phyloP scores from a whole-genome alignment of 2,888 invertebrate species.

The Smittia sp. region DNA sequence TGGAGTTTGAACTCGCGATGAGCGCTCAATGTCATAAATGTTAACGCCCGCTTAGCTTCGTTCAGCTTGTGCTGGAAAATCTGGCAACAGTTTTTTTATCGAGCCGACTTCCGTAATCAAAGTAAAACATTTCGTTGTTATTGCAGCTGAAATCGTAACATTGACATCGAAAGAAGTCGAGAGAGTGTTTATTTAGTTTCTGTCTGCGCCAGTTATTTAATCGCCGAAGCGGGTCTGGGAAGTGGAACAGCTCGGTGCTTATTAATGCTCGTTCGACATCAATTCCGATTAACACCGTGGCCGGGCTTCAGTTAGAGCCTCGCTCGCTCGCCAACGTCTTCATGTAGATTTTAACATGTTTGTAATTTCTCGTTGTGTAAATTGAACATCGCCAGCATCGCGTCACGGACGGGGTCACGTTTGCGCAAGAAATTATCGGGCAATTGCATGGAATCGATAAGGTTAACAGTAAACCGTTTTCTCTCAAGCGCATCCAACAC shows the following conservation, averaged over 20 bases:
- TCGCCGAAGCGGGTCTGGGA: background rate
- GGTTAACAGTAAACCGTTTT: background rate
- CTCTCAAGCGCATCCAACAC: background rate
- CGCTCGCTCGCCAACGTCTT: background rate
- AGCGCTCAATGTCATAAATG: background rate
- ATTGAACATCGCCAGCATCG: constrained; percentile 13
- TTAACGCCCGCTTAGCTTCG: background rate
- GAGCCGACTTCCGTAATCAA: constrained; percentile 29
- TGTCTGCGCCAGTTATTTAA: constrained; percentile 24
- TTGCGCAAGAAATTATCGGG: constrained; percentile 28
- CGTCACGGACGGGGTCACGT: constrained; percentile 31
- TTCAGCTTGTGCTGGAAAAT: background rate
- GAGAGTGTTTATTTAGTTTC: background rate
- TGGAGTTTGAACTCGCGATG: background rate
- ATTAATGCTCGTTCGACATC: background rate
- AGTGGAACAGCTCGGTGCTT: background rate
- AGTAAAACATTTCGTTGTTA: background rate
- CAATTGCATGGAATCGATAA: constrained; percentile 34
- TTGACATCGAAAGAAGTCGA: constrained; percentile 26
- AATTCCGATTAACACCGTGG: background rate
- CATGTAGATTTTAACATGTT: background rate
- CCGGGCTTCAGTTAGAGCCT: background rate
- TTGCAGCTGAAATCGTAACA: constrained; percentile 29
- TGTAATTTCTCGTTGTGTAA: constrained; percentile 34
- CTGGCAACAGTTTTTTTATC: background rate